These are phyloP conservation scores for Dromiciops gliroides DNA, from an alignment of 2,113 vertebrate species.

Conservation along the genomic window DNA sequence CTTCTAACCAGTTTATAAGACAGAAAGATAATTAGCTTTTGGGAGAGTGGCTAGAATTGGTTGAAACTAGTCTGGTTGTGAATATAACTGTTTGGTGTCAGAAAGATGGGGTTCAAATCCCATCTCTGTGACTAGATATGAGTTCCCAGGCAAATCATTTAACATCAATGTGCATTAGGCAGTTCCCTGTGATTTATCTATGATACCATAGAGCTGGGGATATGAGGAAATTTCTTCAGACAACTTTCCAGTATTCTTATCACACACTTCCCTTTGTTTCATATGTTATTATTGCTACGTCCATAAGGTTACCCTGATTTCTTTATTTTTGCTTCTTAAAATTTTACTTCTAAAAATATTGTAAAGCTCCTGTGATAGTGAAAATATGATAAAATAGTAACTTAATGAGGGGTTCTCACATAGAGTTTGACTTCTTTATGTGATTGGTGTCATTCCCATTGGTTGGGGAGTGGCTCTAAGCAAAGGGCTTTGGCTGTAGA, in stretches of 20 bases:
- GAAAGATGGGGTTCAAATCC: neutral
- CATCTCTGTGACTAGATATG: neutral
- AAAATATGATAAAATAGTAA: neutral
- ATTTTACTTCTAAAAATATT: neutral
- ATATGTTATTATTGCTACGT: constrained; percentile 5
- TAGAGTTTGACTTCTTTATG: neutral
- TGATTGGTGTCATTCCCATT: neutral
- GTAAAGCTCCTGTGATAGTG: neutral
- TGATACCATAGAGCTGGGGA: neutral
- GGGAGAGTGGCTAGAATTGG: neutral
- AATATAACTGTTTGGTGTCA: neutral
- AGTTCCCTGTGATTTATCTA: neutral
- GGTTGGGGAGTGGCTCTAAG: neutral
- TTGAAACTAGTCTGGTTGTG: neutral
- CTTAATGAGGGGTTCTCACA: too few relatives aligned
- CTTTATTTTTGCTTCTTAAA: constrained; percentile 18
- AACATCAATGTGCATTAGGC: neutral
- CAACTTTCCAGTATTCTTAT: neutral
- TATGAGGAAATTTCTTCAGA: neutral
- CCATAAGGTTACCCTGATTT: constrained; percentile 4
- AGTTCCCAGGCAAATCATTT: neutral
- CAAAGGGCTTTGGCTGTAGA: neutral
- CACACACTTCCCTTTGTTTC: constrained; percentile 24
- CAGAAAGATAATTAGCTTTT: constrained; percentile 18
- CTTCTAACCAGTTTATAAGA: neutral